These are phyloP conservation scores for Pristionchus exspectatus DNA, from an alignment of 2,888 invertebrate species.

Conservation along the genomic window DNA sequence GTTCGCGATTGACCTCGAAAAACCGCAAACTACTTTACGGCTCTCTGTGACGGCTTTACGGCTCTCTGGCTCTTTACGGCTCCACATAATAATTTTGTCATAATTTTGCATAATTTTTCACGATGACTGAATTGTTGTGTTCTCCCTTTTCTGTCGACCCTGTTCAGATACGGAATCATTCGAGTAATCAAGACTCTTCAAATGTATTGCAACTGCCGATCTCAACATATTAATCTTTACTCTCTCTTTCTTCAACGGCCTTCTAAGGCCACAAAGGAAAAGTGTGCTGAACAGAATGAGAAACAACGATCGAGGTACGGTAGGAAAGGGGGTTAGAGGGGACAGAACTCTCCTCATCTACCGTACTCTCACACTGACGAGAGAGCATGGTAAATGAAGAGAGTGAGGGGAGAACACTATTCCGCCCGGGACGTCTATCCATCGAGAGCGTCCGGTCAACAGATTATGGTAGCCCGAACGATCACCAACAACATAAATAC, in stretches of 20 bases:
- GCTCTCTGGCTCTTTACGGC: too few relatives aligned
- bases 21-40: too few relatives aligned
- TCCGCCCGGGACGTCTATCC: background rate
- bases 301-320: slow-evolving; percentile 47
- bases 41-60: too few relatives aligned
- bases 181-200: background rate
- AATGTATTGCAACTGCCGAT: background rate
- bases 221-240: slow-evolving; percentile 49
- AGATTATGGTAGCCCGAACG: slow-evolving; percentile 4
- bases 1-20: too few relatives aligned
- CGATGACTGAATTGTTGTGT: background rate
- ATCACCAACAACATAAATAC: slow-evolving; percentile 47
- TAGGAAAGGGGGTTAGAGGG: background rate
- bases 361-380: background rate
- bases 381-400: background rate
- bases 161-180: background rate
- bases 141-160: background rate
- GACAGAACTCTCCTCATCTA: background rate
- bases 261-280: slow-evolving; percentile 12
- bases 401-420: background rate
- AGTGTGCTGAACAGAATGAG: slow-evolving; percentile 22
- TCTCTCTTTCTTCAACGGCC: slow-evolving; percentile 50
- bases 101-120: too few relatives aligned
- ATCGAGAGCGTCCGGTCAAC: background rate
- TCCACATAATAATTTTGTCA: too few relatives aligned